Conservation (phyloP, 1,140 invertebrate genomes). For the Trichonephila inaurata region DNA sequence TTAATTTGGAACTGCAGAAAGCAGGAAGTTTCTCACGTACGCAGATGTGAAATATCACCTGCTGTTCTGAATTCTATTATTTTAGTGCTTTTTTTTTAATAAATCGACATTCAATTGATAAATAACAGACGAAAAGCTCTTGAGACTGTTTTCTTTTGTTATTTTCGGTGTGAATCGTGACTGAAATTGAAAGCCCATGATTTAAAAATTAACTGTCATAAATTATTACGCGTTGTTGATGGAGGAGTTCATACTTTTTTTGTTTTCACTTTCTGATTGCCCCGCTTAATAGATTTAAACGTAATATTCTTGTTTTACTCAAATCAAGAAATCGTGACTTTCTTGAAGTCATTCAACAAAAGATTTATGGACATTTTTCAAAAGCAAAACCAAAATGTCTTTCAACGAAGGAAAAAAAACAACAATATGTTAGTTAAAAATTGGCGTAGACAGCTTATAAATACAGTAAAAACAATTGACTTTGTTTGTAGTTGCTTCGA, state of each 20-base stretch:
- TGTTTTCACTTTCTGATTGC: background rate
- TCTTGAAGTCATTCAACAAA: background rate
- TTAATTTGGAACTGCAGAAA: background rate
- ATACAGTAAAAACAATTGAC: too few relatives aligned
- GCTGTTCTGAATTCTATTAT: background rate
- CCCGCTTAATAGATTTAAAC: background rate
- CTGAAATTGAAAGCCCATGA: slow-evolving; percentile 9
- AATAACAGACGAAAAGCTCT: background rate
- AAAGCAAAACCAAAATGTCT: too few relatives aligned
- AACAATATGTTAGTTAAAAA: too few relatives aligned
- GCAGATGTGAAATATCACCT: background rate
- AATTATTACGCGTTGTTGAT: background rate
- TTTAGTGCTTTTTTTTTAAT: background rate
- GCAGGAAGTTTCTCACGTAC: slow-evolving; percentile 5
- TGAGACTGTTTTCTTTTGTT: background rate
- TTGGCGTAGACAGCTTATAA: too few relatives aligned
- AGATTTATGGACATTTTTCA: background rate
- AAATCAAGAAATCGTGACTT: background rate
- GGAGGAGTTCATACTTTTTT: background rate
- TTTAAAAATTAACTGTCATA: background rate
- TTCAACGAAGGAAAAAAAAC: too few relatives aligned
- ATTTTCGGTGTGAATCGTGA: background rate
- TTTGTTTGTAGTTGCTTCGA: too few relatives aligned
- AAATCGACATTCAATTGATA: slow-evolving; percentile 12
- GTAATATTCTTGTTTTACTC: background rate